Base-by-base conservation (phyloP, 2,888 invertebrate species). In the Candidula unifasciata region DNA sequence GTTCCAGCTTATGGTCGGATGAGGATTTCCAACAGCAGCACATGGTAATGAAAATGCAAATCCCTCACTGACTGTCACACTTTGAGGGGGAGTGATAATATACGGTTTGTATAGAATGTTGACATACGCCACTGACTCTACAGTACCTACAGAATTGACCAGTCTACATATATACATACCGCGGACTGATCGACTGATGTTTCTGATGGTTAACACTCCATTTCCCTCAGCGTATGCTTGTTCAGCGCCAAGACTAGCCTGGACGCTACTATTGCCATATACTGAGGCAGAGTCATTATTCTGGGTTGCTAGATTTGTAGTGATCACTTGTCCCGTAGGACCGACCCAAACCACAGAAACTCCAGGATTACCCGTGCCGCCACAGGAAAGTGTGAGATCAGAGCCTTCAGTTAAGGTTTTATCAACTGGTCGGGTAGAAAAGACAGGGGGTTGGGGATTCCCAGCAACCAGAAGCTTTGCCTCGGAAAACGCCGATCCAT, bases 21-120 rank as follows among this genome's bases (percentile, higher is more conserved):
- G n/a, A 5, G 84, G 84, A 44, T 84, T 84, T 16, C 80, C 84
- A 73, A 16, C 52, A 60, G 78, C 84, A 1, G 13, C n/a, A 44
- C 80, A 84, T 1, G 33, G 18, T 10, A 84, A 24, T 1, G 54
- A n/a, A 27, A 83, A 78, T 30, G 13, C 27, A n/a, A 27, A 35
- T n/a, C 78, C 83, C 21, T 78, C 57, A 5, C 18, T 57, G 13
- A 83, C 69, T 18, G 54, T 60, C 35, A 69, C 16, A 33, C 30
- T 35, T 30, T 64, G 69, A 54, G 78, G 77, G 6, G 3, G 8
- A n/a, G 27, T 24, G 16, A 57, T 57, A 35, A 83, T 69, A 52
- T 30, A 21, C 10, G 83, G 83, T 13, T 33, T 44, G 44, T 78
- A 69, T 3, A 66, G 54, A 52, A 83, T 66, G 35, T 33, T 30